These are phyloP conservation scores for Leucopsar rothschildi DNA, from an alignment of 2,113 vertebrate species.

Conservation along the genomic window DNA sequence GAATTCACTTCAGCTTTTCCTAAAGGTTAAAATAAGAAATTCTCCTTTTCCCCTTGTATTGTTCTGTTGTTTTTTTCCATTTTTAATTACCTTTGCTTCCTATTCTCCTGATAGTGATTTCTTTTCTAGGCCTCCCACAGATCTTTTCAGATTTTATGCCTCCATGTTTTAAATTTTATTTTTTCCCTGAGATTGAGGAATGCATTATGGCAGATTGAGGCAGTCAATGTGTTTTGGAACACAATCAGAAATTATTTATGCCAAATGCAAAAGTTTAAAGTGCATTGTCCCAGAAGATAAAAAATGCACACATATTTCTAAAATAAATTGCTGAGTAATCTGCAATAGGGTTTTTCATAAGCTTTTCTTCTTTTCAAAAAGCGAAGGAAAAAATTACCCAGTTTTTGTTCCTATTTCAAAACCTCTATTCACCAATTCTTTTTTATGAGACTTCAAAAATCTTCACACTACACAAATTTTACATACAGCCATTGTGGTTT, in stretches of 20 bases:
- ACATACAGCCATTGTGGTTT: neutral
- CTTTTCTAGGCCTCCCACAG: neutral
- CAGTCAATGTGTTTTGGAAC: neutral
- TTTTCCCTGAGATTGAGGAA: neutral
- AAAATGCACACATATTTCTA: neutral
- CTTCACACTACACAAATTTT: neutral
- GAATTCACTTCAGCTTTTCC: neutral
- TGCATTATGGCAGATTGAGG: neutral
- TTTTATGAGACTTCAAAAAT: neutral
- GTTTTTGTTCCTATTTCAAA: neutral
- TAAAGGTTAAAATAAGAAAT: neutral
- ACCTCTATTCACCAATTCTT: neutral
- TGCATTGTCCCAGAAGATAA: neutral
- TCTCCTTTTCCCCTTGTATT: neutral
- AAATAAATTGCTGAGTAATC: neutral
- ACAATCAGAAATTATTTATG: neutral
- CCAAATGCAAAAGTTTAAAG: neutral
- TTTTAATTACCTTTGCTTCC: neutral
- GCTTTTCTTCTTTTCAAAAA: neutral
- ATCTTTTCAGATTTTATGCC: neutral
- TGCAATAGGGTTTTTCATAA: neutral
- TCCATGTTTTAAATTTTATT: neutral
- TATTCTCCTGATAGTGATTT: neutral
- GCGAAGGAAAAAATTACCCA: neutral
- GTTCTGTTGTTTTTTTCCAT: neutral